Conservation (phyloP, 1,140 invertebrate species). For the Platorchestia sp. region DNA sequence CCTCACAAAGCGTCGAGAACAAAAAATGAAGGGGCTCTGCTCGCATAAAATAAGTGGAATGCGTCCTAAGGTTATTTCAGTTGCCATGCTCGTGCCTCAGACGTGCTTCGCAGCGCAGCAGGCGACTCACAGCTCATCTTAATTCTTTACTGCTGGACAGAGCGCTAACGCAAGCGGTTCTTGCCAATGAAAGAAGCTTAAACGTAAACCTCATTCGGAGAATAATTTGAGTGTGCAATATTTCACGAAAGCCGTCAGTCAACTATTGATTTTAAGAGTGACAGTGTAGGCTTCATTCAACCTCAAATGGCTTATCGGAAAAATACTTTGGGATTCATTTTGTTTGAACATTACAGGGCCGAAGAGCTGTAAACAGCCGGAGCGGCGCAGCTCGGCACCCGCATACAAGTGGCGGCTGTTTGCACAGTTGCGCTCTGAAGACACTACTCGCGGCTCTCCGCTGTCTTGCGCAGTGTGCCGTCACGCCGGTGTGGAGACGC, state of each 20-base stretch:
- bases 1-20: too few relatives aligned
- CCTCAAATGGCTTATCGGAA: background rate
- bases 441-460: background rate
- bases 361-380: background rate
- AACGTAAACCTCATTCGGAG: background rate
- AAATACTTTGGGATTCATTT: background rate
- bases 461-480: background rate
- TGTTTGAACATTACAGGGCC: background rate
- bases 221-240: background rate
- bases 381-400: background rate
- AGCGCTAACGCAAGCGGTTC: background rate
- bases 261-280: background rate
- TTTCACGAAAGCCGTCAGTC: background rate
- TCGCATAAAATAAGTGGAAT: too few relatives aligned
- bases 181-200: background rate
- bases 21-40: too few relatives aligned
- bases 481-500: background rate
- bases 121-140: background rate
- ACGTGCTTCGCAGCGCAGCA: too few relatives aligned
- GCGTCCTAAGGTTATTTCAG: too few relatives aligned
- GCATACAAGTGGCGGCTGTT: background rate
- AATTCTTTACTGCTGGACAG: background rate
- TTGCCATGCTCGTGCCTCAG: too few relatives aligned
- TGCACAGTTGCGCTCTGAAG: background rate
- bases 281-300: background rate